Percentiles rank a stretch among this genome's conserved stretches.
phyloP scores from a whole-genome alignment of 35 echinoderm and acorn worm genomes.

The Lytechinus variegatus region DNA sequence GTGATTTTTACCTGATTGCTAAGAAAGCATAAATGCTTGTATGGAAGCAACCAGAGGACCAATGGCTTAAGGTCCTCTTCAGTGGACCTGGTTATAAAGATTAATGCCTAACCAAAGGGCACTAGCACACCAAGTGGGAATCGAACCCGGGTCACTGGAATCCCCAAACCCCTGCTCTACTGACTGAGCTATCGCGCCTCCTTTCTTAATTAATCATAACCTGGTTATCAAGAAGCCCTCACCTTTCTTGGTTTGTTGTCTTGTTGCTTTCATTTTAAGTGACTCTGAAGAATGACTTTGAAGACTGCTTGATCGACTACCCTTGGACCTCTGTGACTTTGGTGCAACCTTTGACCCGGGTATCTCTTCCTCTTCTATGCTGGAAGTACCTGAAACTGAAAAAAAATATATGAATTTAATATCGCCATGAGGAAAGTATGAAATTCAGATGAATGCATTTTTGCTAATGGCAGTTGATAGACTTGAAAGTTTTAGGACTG shows the following conservation, averaged over 20 bases:
- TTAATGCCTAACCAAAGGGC: no score
- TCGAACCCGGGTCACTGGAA: no score
- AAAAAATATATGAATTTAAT: not conserved
- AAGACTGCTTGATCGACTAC: conserved; percentile 1
- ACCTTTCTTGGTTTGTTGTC: conserved; percentile 6
- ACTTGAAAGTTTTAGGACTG: not conserved
- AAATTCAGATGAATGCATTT: not conserved
- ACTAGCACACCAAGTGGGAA: no score
- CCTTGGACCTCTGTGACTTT: conserved; percentile 23
- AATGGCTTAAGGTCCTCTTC: no score
- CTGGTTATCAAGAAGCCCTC: not conserved
- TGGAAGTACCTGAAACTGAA: conserved; percentile 23
- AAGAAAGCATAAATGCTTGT: no score
- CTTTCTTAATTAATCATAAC: no score
- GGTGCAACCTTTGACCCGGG: not conserved
- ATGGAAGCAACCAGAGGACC: no score
- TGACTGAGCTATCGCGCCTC: no score
- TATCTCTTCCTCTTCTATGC: conserved; percentile 7
- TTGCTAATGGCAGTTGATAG: not conserved
- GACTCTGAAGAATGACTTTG: conserved; percentile 7
- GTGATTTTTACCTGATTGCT: no score
- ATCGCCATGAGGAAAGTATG: not conserved
- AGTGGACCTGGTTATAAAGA: no score
- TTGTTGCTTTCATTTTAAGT: conserved; percentile 22
- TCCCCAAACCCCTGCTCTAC: no score